A percentile compares a stretch with the other conserved stretches of the same genome.
These are phyloP conservation scores for Smithornis capensis DNA, from an alignment of 2,113 vertebrate species.

Conservation along the genomic window DNA sequence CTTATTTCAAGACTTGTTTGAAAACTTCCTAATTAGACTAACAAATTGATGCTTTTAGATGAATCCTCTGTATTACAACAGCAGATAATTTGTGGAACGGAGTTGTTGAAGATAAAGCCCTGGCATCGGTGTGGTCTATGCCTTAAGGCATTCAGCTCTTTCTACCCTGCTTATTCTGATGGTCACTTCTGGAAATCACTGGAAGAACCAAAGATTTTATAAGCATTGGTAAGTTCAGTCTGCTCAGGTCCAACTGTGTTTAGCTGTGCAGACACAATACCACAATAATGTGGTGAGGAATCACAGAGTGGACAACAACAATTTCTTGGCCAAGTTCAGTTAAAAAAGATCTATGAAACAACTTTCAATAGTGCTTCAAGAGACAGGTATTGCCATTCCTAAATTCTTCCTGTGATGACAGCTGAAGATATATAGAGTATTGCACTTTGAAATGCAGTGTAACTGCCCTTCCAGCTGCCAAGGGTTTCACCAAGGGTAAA, in stretches of 20 bases:
- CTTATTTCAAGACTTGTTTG: not conserved
- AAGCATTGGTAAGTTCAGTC: not conserved
- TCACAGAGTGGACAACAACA: not conserved
- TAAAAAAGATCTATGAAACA: not conserved
- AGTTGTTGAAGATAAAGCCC: not conserved
- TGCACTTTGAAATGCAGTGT: not conserved
- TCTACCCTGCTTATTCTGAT: not conserved
- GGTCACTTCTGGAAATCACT: not conserved
- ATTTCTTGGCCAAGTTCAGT: not conserved
- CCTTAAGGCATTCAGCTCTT: not conserved
- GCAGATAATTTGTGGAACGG: not conserved
- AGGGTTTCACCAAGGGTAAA: rapidly evolving
- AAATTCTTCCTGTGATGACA: not conserved
- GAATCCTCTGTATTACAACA: not conserved
- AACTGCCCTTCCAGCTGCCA: not conserved
- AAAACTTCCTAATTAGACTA: not conserved
- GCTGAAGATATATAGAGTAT: not conserved
- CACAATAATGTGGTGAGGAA: not conserved
- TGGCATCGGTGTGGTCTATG: not conserved
- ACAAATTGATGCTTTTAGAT: not conserved
- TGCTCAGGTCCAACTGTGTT: not conserved
- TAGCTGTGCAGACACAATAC: not conserved
- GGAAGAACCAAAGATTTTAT: not conserved
- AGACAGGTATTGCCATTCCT: not conserved
- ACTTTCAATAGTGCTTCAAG: not conserved